A percentile compares a stretch with the other conserved stretches of the same genome.
Conservation (phyloP, 2,797 vertebrate genomes). For the Novumbra hubbsi region DNA sequence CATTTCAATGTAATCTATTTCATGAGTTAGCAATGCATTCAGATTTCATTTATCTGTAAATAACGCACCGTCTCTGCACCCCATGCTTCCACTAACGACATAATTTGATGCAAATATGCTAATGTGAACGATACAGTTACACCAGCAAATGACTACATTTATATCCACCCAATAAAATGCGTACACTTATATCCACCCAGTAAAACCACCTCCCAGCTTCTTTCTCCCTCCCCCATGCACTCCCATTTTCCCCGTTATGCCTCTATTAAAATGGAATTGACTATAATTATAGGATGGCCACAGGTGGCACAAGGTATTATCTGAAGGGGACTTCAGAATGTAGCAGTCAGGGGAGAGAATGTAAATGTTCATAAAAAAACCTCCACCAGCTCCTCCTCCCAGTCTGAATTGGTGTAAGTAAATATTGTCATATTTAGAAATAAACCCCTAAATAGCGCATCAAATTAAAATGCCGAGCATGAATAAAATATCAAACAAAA, state of each 20-base stretch:
- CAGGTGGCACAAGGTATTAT: slow-evolving; percentile 40
- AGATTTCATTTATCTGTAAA: slow-evolving; percentile 19
- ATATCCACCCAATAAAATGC: slow-evolving; percentile 37
- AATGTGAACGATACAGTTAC: slow-evolving; percentile 29
- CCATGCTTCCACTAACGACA: slow-evolving; percentile 39
- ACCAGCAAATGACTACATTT: slow-evolving; percentile 34
- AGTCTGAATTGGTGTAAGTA: too few relatives aligned
- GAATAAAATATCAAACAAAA: too few relatives aligned
- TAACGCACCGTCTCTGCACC: slow-evolving; percentile 28
- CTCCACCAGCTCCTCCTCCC: background rate
- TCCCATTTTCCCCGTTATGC: slow-evolving; percentile 16
- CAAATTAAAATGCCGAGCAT: too few relatives aligned
- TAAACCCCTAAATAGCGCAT: too few relatives aligned
- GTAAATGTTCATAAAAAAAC: slow-evolving; percentile 5
- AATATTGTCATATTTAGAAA: too few relatives aligned
- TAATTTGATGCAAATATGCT: slow-evolving; percentile 30
- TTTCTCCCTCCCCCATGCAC: slow-evolving; percentile 26
- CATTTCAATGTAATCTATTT: slow-evolving; percentile 40
- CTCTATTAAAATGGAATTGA: slow-evolving; percentile 46
- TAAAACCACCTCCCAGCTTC: background rate
- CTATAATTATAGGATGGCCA: slow-evolving; percentile 48
- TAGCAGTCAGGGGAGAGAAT: slow-evolving; percentile 24
- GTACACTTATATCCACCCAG: slow-evolving; percentile 26
- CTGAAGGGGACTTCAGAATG: slow-evolving; percentile 38
- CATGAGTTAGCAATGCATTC: slow-evolving; percentile 7